Evolutionary conservation across 23 tunicate species (phyloP), one percentile per base, ranked within the genome.

Genomic region (Phallusia fumigata): DNA sequence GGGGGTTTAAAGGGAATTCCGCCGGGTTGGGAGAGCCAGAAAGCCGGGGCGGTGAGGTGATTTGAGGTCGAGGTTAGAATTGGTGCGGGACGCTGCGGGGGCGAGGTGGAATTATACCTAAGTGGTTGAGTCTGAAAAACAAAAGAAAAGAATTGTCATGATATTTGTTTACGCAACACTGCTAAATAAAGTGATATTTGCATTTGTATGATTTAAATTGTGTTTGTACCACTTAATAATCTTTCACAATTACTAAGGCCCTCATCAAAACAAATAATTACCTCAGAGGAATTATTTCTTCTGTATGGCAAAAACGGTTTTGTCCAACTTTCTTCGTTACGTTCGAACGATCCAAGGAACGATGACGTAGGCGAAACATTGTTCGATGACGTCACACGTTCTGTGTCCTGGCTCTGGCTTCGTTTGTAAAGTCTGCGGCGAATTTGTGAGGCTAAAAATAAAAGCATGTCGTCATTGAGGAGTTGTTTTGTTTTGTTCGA

Each of bases 401-500:
- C 91, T 22, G 65, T 40, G n/a, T 87, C 91, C 35, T 87, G 91
- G 35, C 91, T 87, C 81, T 87, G 91, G 64, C 94, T 89, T 44
- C 88, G 45, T 75, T 82, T 84, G 78, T 83, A 80, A 45, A 89
- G 53, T 35, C 94, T 84, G 28, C 94, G 88, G 0, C 94, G 94
- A 36, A 89, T 89, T 89, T 89, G 94, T 12, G 94, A 89, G 3
- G 88, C 94, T 89, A 58, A 58, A 58, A 13, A 13, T 51, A 51
- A n/a, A n/a, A n/a, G n/a, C n/a, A n/a, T n/a, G n/a, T n/a, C n/a
- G n/a, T n/a, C n/a, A n/a, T n/a, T n/a, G n/a, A n/a, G n/a, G 58
- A 51, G 58, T 51, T 51, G 18, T 51, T 15, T 51, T 51, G 18
- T 51, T 51, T 51, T 18, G 58, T 51, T 51, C 15, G 18, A 13